Evolutionary conservation across 2,888 invertebrate species (phyloP).

Genomic region (Athetis lepigone): DNA sequence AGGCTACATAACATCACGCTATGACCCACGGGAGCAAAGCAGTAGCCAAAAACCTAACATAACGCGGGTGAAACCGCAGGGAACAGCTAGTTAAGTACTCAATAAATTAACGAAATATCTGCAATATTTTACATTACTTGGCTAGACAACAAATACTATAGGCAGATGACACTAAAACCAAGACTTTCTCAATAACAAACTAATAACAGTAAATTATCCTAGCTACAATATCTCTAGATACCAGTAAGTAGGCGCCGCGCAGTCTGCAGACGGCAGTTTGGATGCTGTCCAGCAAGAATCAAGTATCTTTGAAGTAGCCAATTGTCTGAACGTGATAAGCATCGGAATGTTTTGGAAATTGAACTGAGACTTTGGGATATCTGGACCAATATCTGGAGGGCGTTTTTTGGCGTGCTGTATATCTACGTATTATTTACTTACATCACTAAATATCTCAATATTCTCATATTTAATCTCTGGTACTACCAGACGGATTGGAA

Average conservation of each 20-base stretch:
- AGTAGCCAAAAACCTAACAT: too few species aligned
- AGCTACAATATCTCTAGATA: slow-evolving; percentile 34
- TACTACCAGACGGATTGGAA: too few species aligned
- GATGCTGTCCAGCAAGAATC: slow-evolving; percentile 61
- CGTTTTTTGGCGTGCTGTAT: background rate
- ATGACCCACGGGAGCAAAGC: too few species aligned
- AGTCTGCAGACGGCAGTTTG: slow-evolving; percentile 58
- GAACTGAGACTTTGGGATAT: slow-evolving; percentile 12
- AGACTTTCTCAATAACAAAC: slow-evolving; percentile 29
- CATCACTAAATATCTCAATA: too few species aligned
- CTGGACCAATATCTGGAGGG: background rate
- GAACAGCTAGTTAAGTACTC: too few species aligned
- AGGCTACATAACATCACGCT: too few species aligned
- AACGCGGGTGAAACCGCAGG: too few species aligned
- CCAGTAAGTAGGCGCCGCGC: slow-evolving; percentile 54
- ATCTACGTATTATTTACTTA: too few species aligned
- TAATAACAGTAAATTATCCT: slow-evolving; percentile 43
- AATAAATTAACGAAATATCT: too few species aligned
- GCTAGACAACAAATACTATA: background rate
- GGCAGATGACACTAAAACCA: slow-evolving; percentile 4
- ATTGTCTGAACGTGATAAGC: slow-evolving; percentile 39
- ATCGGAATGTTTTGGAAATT: slow-evolving; percentile 21
- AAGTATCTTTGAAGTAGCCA: slow-evolving; percentile 24
- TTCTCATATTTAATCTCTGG: too few species aligned
- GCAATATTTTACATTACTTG: background rate